Base-by-base conservation (phyloP, 37 sponge, comb jelly and placozoan genomes). In the Crambe crambe region DNA sequence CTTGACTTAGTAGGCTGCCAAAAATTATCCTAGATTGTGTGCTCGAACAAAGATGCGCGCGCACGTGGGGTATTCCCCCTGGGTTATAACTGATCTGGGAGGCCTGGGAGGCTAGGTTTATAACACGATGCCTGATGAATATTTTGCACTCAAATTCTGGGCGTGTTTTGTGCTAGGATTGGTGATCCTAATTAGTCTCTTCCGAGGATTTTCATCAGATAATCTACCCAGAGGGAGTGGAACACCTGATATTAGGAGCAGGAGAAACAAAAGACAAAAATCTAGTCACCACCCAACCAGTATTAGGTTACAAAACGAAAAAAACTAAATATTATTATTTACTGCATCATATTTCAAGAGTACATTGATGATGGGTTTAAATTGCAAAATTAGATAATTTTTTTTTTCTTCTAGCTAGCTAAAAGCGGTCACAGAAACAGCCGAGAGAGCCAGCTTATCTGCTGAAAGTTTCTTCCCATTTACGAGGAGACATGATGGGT, bases 401-500 rank as follows among this genome's bases (percentile, higher is more conserved):
- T n/a, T n/a, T n/a, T n/a, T n/a, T n/a, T n/a, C n/a, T n/a, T n/a
- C 22, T 17, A 51, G 29, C 42, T 75, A 87, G 44, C 35, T 80
- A 68, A 87, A 87, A 20, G 75, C 57, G 8, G 75, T 87, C 37
- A 87, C 74, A 25, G 74, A 27, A 2, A 80, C 70, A 8, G 70
- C 40, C 15, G 87, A 87, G 0, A 39, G 60, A 30, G 81, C 80
- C 20, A 87, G 69, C 67, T 87, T 87, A 67, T 87, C 87, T 34
- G 66, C 9, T 27, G 81, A 20, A 2, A 88, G 71, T 70, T 56
- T 75, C 58, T 77, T 44, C 4, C 78, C 84, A 60, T 88, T 82
- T 27, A 76, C 51, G 25, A 79, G 75, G 34, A 86, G 57, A 37
- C 21, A 47, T 0, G 23, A 26, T 25, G 86, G 86, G 20, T 86